These are phyloP conservation scores for Sphenodon punctatus DNA, from an alignment of 2,797 vertebrate genomes.

Conservation along the genomic window DNA sequence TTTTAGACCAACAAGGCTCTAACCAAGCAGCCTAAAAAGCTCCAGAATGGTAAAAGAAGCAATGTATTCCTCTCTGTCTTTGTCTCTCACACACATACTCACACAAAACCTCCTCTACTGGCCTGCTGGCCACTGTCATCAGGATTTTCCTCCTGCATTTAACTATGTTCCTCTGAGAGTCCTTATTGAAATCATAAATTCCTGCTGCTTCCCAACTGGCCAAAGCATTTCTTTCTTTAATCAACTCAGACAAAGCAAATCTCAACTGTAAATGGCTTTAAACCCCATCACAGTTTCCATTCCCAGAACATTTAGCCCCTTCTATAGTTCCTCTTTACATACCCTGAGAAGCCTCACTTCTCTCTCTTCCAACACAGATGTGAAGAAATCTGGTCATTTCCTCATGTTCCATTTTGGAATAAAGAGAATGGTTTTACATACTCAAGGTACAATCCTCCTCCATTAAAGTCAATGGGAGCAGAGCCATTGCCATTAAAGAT, in stretches of 20 bases:
- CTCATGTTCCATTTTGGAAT: too few species aligned
- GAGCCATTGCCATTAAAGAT: too few species aligned
- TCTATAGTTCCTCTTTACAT: neutral
- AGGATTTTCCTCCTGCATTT: neutral
- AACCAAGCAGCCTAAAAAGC: too few species aligned
- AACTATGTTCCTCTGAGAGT: neutral
- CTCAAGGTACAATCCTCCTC: too few species aligned
- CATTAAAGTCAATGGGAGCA: too few species aligned
- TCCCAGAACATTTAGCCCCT: neutral
- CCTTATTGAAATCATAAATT: neutral
- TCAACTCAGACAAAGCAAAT: neutral
- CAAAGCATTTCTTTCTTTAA: neutral
- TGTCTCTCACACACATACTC: neutral
- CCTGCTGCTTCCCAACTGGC: neutral
- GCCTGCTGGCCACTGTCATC: neutral
- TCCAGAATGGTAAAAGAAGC: too few species aligned
- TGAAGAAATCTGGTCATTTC: too few species aligned
- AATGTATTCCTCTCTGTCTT: neutral
- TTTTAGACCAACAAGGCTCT: too few species aligned
- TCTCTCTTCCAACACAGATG: neutral
- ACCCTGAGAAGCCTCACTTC: neutral
- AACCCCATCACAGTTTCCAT: neutral
- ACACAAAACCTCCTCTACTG: neutral
- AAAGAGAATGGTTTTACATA: neutral
- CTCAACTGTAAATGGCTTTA: neutral